Evolutionary conservation across 2,113 vertebrate genomes (phyloP).

Genomic region (Polypterus bichir): DNA sequence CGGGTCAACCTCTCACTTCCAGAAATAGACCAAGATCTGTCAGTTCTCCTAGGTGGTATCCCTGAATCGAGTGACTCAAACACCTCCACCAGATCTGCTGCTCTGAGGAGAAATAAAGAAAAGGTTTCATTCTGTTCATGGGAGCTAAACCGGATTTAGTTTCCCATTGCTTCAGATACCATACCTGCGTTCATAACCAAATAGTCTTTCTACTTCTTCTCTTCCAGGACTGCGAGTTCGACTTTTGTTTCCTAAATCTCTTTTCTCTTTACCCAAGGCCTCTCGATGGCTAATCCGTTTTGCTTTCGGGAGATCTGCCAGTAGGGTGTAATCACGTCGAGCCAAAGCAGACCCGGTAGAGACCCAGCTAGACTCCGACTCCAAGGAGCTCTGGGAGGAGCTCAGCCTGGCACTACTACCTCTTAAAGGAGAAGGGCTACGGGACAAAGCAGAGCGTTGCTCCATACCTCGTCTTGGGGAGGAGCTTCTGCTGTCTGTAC

Average conservation of each 20-base stretch:
- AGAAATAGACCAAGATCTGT: neutral
- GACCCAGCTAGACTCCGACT: slow-evolving; percentile 37
- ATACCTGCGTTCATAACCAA: slow-evolving; percentile 66
- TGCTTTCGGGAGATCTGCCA: slow-evolving; percentile 76
- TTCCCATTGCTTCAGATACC: slow-evolving; percentile 3
- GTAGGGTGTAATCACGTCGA: slow-evolving; percentile 61
- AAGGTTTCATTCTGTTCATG: neutral
- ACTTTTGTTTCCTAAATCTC: slow-evolving; percentile 15
- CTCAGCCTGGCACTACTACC: slow-evolving; percentile 19
- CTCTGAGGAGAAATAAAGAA: neutral
- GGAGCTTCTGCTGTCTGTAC: slow-evolving; percentile 14
- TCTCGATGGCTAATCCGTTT: slow-evolving; percentile 55
- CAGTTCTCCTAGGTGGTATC: neutral
- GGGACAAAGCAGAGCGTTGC: slow-evolving; percentile 1
- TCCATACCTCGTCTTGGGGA: slow-evolving; percentile 18
- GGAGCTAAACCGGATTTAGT: too few relatives aligned
- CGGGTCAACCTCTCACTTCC: slow-evolving; percentile 25
- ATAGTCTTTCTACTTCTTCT: slow-evolving; percentile 79
- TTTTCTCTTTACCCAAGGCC: slow-evolving; percentile 20
- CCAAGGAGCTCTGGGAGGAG: slow-evolving; percentile 56
- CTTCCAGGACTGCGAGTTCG: slow-evolving; percentile 54
- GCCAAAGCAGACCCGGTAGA: slow-evolving; percentile 46
- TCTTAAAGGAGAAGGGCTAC: slow-evolving; percentile 36
- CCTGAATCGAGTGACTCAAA: neutral
- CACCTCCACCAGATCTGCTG: neutral